Evolutionary conservation across 2,797 vertebrate species (phyloP), one percentile per base, ranked within the genome.

Genomic region (Hemibagrus guttatus): DNA sequence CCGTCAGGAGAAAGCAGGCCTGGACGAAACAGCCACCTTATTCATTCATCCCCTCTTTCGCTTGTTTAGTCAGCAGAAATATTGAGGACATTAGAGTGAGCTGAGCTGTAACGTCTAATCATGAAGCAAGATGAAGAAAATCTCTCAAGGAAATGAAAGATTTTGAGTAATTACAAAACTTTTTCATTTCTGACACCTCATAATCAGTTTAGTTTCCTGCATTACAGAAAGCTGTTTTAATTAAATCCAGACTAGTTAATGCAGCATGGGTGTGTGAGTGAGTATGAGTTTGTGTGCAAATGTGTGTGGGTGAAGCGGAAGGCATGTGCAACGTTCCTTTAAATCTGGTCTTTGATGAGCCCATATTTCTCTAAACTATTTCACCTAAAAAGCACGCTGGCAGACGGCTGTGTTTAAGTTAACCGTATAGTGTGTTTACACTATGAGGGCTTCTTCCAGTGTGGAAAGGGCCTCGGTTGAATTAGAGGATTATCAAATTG

Each of bases 381-480:
- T 89, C 78, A 80, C 84, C 84, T 90, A 89, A 86, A 88, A 90
- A 87, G 87, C 90, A 89, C 78, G 78, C 89, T 90, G 83, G 83
- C 88, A 86, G 74, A 72, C 42, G 75, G 81, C 84, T 87, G 85
- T 92, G 91, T 92, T 92, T 92, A 90, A 88, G 88, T 91, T 91
- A 90, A 89, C 68, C 26, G 84, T 88, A 85, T 88, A 84, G 90
- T 11, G 19, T 91, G 92, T 92, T 92, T 91, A 92, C 81, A 89
- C 49, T 72, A 63, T n/a, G 23, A 81, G 89, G 83, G 83, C 85
- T 87, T 89, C 89, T 86, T 88, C 86, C 87, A 87, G 81, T 68
- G 84, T 68, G 85, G 84, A 85, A 88, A 89, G 83, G 63, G 75
- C 81, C 63, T 83, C 71, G 79, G 81, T 79, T 91, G 91, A 91